A percentile compares a stretch with the other conserved stretches of the same genome.
phyloP scores from a whole-genome alignment of 1,140 invertebrate species.

The Zaprionus africanus region DNA sequence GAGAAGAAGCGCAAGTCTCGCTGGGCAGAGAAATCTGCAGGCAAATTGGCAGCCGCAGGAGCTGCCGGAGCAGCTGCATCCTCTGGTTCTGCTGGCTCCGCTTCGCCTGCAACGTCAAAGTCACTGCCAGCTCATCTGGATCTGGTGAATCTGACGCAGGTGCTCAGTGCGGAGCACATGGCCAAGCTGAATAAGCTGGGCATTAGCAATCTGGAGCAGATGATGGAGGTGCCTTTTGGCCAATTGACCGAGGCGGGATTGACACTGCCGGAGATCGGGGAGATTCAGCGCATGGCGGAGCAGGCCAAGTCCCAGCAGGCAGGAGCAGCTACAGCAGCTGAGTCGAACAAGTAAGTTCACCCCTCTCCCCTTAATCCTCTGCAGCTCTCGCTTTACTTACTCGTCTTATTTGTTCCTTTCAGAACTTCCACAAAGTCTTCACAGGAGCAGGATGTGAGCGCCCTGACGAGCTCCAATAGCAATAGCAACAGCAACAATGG shows the following conservation, averaged over 20 bases:
- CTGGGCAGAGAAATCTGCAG: slow-evolving; percentile 84
- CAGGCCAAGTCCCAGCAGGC: slow-evolving; percentile 45
- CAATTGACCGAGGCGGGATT: slow-evolving; percentile 86
- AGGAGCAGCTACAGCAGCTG: neutral
- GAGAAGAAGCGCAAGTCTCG: slow-evolving; percentile 87
- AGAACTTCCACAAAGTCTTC: slow-evolving; percentile 22
- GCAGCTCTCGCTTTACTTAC: neutral
- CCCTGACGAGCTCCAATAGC: slow-evolving; percentile 45
- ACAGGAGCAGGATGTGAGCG: slow-evolving; percentile 41
- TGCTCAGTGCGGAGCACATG: slow-evolving; percentile 86
- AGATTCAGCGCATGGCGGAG: slow-evolving; percentile 86
- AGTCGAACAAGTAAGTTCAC: neutral
- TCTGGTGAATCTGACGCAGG: slow-evolving; percentile 86
- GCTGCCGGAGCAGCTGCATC: neutral
- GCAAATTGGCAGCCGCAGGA: slow-evolving; percentile 19
- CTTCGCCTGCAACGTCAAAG: neutral
- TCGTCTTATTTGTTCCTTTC: neutral
- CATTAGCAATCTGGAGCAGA: slow-evolving; percentile 86
- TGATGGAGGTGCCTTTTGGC: slow-evolving; percentile 86
- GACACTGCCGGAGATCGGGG: slow-evolving; percentile 86
- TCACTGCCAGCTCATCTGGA: slow-evolving; percentile 83
- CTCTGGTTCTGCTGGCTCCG: neutral
- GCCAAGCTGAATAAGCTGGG: slow-evolving; percentile 86
- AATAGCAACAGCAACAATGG: slow-evolving; percentile 77
- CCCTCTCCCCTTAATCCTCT: too few relatives aligned